Conservation (phyloP, 2,113 vertebrate genomes). For the Ptilonorhynchus violaceus region DNA sequence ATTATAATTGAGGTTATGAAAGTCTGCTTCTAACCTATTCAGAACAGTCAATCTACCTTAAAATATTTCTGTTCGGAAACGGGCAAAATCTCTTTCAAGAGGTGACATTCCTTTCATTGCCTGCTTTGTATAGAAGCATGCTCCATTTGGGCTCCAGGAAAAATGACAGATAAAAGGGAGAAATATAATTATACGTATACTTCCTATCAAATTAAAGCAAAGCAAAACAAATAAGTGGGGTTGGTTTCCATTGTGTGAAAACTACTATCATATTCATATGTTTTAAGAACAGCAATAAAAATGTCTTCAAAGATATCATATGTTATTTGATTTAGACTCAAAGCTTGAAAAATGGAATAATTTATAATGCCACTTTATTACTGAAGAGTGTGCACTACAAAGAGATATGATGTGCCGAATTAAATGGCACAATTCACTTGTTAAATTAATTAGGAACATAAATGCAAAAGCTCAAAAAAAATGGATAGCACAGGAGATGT, state of each 20-base stretch:
- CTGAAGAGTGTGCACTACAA: conserved; percentile 4
- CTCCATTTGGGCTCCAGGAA: not conserved
- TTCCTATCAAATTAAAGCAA: conserved; percentile 19
- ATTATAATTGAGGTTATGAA: conserved; percentile 15
- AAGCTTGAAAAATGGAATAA: conserved; percentile 46
- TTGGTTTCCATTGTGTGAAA: not conserved
- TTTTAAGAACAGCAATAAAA: conserved; percentile 29
- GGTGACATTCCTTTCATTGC: not conserved
- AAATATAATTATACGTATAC: not conserved
- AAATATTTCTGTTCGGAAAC: not conserved
- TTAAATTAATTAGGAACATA: conserved; percentile 68
- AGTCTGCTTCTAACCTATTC: not conserved
- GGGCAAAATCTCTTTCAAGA: not conserved
- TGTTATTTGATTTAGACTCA: conserved; percentile 55
- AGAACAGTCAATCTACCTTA: not conserved
- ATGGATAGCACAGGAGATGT: not conserved
- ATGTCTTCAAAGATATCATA: conserved; percentile 19
- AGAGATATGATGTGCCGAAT: conserved; percentile 36
- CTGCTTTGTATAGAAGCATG: not conserved
- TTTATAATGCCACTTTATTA: conserved; percentile 39
- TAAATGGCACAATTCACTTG: conserved; percentile 41
- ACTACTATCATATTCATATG: not conserved
- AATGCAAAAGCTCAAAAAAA: conserved; percentile 33
- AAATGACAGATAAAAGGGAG: conserved; percentile 9
- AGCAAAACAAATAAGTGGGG: conserved; percentile 19